Base-by-base conservation (phyloP, 2,797 vertebrate species). In the Clarias pachynema region DNA sequence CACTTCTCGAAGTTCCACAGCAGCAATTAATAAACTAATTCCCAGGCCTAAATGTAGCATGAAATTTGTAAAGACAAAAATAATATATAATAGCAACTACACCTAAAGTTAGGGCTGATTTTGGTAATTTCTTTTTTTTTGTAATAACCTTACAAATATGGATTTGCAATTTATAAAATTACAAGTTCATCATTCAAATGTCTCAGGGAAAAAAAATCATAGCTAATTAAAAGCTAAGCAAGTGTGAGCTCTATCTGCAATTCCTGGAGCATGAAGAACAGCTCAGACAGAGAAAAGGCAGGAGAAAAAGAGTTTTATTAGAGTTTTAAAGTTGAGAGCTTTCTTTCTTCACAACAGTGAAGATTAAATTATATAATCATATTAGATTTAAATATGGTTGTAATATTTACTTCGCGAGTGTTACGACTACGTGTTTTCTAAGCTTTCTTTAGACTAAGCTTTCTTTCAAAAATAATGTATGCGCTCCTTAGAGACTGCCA, bases 131-230 rank as follows among this genome's bases (percentile, higher is more conserved):
- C 44, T 49, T 49, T 49, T 34, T 31, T 49, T 49, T 3, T 49
- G 44, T 49, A 49, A 49, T 49, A 49, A 62, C 9, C 22, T 62
- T 62, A 62, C 22, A 62, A 62, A 24, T 62, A 62, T 10, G 59
- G 59, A 62, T 62, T 62, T 62, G 59, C 59, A 62, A 62, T 62
- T 62, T 62, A 24, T 62, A 62, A 62, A 62, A 62, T 62, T 62
- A 24, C 44, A 49, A 49, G 44, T 49, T 49, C 44, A 49, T 49
- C 44, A 49, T 49, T 49, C 44, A 49, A 49, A 49, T 10, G 10
- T 49, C 2, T 12, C 44, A 49, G 44, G 10, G 6, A 49, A 49
- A 49, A 49, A 57, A 57, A 24, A 2, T 0, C 59, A 62, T 24
- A 62, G 22, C 59, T 62, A 62, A 24, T 10, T 22, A 63, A 26